Evolutionary conservation across 2,797 vertebrate species (phyloP).

Genomic region (Ptychobarbus kaznakovi): DNA sequence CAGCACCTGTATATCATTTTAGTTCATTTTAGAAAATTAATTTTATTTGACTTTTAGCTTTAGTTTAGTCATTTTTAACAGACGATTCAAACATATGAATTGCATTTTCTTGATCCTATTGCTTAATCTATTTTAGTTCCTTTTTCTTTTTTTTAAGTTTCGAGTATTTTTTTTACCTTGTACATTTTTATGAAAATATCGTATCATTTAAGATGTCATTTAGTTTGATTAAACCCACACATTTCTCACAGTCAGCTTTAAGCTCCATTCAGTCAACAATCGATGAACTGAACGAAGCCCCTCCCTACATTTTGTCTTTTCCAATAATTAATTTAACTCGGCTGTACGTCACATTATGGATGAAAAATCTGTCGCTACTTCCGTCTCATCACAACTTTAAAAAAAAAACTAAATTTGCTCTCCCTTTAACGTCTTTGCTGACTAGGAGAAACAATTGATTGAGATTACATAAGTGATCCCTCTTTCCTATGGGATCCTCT

Average conservation of each 20-base stretch:
- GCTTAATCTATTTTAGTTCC: not conserved
- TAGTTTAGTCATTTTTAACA: not conserved
- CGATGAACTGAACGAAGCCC: not conserved
- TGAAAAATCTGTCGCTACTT: not conserved
- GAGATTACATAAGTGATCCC: constrained; percentile 23
- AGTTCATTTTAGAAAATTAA: not conserved
- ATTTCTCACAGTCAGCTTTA: too few species aligned
- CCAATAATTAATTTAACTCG: not conserved
- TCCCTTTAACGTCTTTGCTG: constrained; percentile 13
- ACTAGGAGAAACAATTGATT: not conserved
- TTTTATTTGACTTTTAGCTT: not conserved
- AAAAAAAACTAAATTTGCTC: not conserved
- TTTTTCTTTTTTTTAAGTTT: not conserved
- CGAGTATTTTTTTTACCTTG: not conserved
- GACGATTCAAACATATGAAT: not conserved
- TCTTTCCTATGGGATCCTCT: not conserved
- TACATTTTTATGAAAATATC: not conserved
- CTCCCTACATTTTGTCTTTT: not conserved
- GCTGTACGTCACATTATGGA: not conserved
- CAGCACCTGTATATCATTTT: too few species aligned
- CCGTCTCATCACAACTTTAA: constrained; percentile 35
- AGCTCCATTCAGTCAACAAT: not conserved
- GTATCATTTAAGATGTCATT: constrained; percentile 21
- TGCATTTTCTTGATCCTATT: not conserved
- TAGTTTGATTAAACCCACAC: not conserved